Conservation (phyloP, 2,888 invertebrate species). For the Agelastica alni region DNA sequence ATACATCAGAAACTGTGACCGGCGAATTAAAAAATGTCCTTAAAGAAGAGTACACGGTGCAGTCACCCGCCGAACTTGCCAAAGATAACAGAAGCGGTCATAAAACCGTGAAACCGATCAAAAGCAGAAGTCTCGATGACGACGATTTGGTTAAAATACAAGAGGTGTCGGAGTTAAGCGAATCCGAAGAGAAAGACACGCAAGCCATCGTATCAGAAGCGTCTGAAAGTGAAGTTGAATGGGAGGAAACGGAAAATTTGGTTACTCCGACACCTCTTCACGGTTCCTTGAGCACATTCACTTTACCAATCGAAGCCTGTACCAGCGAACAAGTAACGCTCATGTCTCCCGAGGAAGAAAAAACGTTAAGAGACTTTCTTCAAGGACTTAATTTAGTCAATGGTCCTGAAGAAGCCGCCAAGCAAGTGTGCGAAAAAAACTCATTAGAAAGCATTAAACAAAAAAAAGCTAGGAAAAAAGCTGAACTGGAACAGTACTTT, state of each 20-base stretch:
- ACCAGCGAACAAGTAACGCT: constrained; percentile 39
- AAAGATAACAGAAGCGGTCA: constrained; percentile 21
- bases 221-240: constrained; percentile 64
- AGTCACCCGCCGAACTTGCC: constrained; percentile 48
- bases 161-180: constrained; percentile 50
- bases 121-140: constrained; percentile 54
- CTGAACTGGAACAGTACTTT: constrained; percentile 62
- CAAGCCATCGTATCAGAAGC: constrained; percentile 65
- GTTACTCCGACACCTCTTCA: constrained; percentile 49
- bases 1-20: neutral
- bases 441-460: constrained; percentile 46
- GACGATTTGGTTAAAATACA: constrained; percentile 53
- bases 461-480: constrained; percentile 60
- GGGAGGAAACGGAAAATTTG: constrained; percentile 61
- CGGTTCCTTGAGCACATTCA: constrained; percentile 53
- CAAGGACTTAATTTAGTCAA: constrained; percentile 62
- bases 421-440: constrained; percentile 34
- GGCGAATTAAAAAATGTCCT: constrained; percentile 19
- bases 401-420: constrained; percentile 55
- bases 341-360: constrained; percentile 64
- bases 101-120: constrained; percentile 36
- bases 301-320: constrained; percentile 55
- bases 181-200: constrained; percentile 49
- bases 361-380: constrained; percentile 61
- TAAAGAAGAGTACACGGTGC: constrained; percentile 49